A percentile compares a stretch with the other conserved stretches of the same genome.
Evolutionary conservation across 2,888 invertebrate genomes (phyloP).

Genomic region (Dryocosmus kuriphilus): DNA sequence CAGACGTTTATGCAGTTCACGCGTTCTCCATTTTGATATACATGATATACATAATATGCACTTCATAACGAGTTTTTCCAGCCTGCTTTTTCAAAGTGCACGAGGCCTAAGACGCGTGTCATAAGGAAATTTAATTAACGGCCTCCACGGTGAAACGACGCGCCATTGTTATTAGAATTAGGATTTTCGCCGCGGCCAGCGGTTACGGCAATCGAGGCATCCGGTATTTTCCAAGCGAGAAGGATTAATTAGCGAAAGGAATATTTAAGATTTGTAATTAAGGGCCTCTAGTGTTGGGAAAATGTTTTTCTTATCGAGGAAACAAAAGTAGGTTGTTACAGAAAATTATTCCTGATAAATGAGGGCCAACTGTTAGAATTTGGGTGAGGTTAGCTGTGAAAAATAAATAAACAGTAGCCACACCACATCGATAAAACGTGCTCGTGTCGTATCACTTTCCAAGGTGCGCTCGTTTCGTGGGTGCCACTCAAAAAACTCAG

Average conservation of each 20-base stretch:
- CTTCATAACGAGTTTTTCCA: conserved; percentile 23
- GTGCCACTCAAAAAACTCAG: conserved; percentile 74
- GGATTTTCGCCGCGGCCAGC: conserved; percentile 70
- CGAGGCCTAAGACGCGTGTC: conserved; percentile 59
- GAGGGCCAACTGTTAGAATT: conserved; percentile 19
- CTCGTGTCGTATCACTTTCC: conserved; percentile 64
- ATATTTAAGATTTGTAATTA: conserved; percentile 20
- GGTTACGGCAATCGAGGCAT: conserved; percentile 71
- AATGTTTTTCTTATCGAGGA: conserved; percentile 43
- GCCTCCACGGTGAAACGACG: conserved; percentile 68
- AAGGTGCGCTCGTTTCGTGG: conserved; percentile 72
- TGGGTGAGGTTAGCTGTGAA: conserved; percentile 63
- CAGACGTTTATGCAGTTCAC: conserved; percentile 21
- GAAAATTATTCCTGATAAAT: not conserved
- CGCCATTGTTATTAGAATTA: conserved; percentile 72
- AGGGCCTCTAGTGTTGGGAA: conserved; percentile 3
- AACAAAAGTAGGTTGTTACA: conserved; percentile 25
- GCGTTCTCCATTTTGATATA: conserved; percentile 26
- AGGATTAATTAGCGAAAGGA: conserved; percentile 53
- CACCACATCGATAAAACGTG: conserved; percentile 76
- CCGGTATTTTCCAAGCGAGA: conserved; percentile 70
- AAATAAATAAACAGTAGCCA: conserved; percentile 73
- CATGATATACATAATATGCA: conserved; percentile 7
- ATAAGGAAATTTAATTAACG: conserved; percentile 75
- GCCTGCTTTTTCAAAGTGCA: conserved; percentile 6